phyloP scores from a whole-genome alignment of 2,888 invertebrate species.

The Saturnia pavonia region DNA sequence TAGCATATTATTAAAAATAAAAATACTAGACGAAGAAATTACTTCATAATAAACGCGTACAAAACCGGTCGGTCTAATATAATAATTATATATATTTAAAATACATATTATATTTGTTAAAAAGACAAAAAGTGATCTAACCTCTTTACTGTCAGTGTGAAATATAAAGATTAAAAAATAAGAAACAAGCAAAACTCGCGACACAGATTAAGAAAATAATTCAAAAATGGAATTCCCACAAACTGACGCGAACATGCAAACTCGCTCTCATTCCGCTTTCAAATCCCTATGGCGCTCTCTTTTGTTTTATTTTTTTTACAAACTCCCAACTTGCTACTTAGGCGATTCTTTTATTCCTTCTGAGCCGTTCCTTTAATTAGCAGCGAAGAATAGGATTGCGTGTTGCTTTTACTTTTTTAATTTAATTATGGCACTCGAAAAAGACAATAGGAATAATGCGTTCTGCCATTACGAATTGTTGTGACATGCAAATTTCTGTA shows the following conservation, averaged over 20 bases:
- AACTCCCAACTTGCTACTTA: conserved; percentile 80
- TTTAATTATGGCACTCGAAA: conserved; percentile 67
- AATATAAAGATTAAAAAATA: conserved; percentile 24
- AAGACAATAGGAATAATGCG: conserved; percentile 74
- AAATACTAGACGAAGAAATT: too few species aligned
- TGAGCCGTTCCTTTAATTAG: conserved; percentile 77
- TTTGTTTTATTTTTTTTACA: conserved; percentile 66
- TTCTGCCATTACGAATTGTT: conserved; percentile 65
- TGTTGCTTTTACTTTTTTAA: conserved; percentile 75
- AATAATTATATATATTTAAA: too few species aligned
- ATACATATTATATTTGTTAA: too few species aligned
- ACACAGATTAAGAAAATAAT: conserved; percentile 30
- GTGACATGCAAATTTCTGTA: conserved; percentile 64
- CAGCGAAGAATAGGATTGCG: conserved; percentile 77
- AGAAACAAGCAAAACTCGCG: conserved; percentile 35
- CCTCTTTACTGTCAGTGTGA: conserved; percentile 18
- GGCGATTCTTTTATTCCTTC: conserved; percentile 70
- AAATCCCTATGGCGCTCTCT: conserved; percentile 58
- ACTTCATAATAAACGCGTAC: neutral
- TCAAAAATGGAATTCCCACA: conserved; percentile 52
- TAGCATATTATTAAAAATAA: too few species aligned
- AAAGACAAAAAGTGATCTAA: neutral
- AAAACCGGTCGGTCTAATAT: too few species aligned
- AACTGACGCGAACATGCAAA: conserved; percentile 72
- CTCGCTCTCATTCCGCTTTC: conserved; percentile 67